Conservation (phyloP, 2,113 vertebrate genomes). For the Eidolon helvum region DNA sequence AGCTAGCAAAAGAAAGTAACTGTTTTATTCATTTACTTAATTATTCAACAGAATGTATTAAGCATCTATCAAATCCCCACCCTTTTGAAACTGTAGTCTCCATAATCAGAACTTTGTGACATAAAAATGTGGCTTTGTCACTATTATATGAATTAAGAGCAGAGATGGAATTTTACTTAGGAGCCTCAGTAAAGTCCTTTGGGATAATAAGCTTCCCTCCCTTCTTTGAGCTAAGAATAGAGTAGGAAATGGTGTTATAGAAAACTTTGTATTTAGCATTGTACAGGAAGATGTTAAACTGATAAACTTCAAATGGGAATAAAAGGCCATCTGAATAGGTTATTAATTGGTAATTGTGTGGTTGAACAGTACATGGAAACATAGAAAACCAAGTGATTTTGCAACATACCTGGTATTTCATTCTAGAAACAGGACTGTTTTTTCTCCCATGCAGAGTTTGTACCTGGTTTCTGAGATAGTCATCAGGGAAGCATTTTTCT, state of each 20-base stretch:
- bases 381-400: slow-evolving; percentile 6
- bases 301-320: slow-evolving; percentile 43
- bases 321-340: slow-evolving; percentile 1
- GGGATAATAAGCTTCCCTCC: not conserved
- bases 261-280: slow-evolving; percentile 20
- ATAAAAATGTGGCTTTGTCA: not conserved
- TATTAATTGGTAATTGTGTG: not conserved
- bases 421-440: not conserved
- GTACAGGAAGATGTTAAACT: not conserved
- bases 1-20: not conserved
- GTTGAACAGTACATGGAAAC: not conserved
- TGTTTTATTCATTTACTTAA: not conserved
- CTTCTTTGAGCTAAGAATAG: not conserved
- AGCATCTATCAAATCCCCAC: not conserved
- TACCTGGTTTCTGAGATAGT: not conserved
- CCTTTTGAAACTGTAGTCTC: not conserved
- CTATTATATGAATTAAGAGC: not conserved
- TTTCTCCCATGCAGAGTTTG: not conserved
- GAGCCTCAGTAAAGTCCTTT: not conserved
- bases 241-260: not conserved
- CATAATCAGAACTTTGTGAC: slow-evolving; percentile 15
- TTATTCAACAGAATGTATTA: not conserved
- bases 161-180: not conserved
- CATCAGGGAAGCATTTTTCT: slow-evolving; percentile 32
- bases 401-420: not conserved